These are phyloP conservation scores for Sardinella longiceps DNA, from an alignment of 2,797 vertebrate genomes.

Conservation along the genomic window DNA sequence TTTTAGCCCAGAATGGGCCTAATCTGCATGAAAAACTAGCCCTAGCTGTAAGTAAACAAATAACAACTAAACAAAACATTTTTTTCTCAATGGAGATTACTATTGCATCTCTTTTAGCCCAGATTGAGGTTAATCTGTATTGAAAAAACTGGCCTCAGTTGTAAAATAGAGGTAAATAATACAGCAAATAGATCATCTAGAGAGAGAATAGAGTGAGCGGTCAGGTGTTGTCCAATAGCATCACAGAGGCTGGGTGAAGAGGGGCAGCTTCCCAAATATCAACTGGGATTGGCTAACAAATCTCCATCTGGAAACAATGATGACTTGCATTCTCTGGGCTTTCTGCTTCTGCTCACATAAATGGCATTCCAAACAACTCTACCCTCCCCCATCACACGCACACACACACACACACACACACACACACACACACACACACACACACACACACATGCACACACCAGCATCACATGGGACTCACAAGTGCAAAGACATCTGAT, in stretches of 20 bases:
- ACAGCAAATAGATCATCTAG: too few species aligned
- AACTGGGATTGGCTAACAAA: constrained; percentile 73
- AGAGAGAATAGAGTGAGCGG: neutral
- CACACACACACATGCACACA: neutral
- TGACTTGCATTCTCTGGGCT: constrained; percentile 59
- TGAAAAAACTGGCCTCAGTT: too few species aligned
- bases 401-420: too few species aligned
- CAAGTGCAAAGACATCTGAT: neutral
- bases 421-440: too few species aligned
- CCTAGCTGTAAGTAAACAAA: too few species aligned
- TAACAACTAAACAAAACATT: too few species aligned
- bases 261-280: constrained; percentile 71
- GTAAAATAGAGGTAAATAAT: too few species aligned
- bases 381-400: neutral
- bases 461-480: constrained; percentile 35
- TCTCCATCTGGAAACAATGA: constrained; percentile 77
- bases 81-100: too few species aligned
- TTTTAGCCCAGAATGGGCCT: too few species aligned
- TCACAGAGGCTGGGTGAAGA: constrained; percentile 40
- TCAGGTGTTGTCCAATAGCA: neutral
- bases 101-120: too few species aligned
- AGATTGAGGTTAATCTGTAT: too few species aligned
- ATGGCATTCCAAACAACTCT: constrained; percentile 46
- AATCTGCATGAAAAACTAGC: too few species aligned
- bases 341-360: constrained; percentile 34